Percentiles rank a stretch among this genome's conserved stretches.
Conservation (phyloP, 53 echinoderm and acorn worm species). For the Echinometra lucunter region DNA sequence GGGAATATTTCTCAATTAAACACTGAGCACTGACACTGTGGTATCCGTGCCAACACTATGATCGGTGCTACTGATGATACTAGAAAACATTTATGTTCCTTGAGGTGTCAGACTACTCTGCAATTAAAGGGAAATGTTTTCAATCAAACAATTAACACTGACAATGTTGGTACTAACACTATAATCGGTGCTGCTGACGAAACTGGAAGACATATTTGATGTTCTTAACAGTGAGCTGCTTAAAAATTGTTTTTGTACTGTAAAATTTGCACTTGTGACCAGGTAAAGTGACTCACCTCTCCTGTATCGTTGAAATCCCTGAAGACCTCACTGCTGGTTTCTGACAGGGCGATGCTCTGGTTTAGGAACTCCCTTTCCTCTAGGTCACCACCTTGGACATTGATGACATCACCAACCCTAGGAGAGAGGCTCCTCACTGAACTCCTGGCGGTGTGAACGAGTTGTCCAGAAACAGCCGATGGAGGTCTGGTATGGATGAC, state of each 20-base stretch:
- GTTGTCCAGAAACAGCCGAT: conserved; percentile 26
- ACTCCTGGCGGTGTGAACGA: conserved; percentile 3
- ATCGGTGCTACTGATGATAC: conserved; percentile 77
- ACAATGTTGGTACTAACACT: too few species aligned
- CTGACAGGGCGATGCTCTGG: conserved; percentile 84
- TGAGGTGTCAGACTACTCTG: not conserved
- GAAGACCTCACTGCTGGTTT: conserved; percentile 72
- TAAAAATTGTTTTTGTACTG: too few species aligned
- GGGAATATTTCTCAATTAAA: not conserved
- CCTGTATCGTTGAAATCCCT: conserved; percentile 54
- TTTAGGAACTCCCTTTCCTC: conserved; percentile 78
- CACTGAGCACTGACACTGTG: not conserved
- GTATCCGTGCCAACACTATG: conserved; percentile 74
- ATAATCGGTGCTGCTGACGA: too few species aligned
- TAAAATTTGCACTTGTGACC: not conserved
- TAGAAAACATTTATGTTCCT: not conserved
- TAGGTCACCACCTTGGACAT: conserved; percentile 55
- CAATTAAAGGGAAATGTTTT: too few species aligned
- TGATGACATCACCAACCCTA: conserved; percentile 52
- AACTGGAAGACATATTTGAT: too few species aligned
- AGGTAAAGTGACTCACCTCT: conserved; percentile 43
- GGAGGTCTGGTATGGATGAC: conserved; percentile 63
- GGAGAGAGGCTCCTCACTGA: conserved; percentile 1
- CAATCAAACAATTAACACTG: too few species aligned
- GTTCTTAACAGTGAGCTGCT: too few species aligned